Evolutionary conservation across 2,113 vertebrate species (phyloP).

Genomic region (Fregata magnificens): DNA sequence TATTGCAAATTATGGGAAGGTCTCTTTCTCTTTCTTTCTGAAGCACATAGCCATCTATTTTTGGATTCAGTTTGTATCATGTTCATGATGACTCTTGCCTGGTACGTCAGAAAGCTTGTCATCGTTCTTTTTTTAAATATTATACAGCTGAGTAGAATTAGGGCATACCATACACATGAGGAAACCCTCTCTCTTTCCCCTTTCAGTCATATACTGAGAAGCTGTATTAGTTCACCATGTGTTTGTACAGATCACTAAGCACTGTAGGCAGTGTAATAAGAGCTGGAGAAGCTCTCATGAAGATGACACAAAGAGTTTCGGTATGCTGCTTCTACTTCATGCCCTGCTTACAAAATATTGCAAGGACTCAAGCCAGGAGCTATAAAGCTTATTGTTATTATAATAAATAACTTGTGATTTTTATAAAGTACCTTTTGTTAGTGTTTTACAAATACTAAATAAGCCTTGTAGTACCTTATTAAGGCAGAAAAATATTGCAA

Average conservation of each 20-base stretch:
- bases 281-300: background rate
- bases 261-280: background rate
- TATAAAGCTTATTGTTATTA: background rate
- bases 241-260: background rate
- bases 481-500: background rate
- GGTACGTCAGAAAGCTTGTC: background rate
- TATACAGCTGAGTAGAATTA: background rate
- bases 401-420: background rate
- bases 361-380: background rate
- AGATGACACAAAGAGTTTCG: background rate
- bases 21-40: background rate
- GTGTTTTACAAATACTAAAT: background rate
- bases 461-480: background rate
- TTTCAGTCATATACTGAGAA: background rate
- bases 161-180: background rate
- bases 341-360: background rate
- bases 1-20: background rate
- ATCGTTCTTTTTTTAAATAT: background rate
- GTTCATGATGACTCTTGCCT: background rate
- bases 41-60: background rate
- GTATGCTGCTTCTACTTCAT: background rate
- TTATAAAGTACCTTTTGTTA: background rate
- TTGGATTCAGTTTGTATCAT: background rate
- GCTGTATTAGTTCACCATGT: background rate
- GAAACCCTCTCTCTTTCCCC: background rate